Conservation (phyloP, 2,888 invertebrate species). For the Hipparchia semele region DNA sequence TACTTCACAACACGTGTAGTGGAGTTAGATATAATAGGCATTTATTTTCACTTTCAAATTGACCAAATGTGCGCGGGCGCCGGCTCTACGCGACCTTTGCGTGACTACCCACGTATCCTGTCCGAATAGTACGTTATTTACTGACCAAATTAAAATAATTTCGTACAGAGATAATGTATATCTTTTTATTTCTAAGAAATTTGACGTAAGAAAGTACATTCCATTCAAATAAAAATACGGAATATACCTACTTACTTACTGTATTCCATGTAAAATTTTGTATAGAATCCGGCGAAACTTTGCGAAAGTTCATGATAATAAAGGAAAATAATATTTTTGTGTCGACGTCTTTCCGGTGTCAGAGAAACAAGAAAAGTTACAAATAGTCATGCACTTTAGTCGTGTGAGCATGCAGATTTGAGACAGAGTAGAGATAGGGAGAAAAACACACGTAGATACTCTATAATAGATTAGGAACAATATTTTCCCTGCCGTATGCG, state of each 20-base stretch:
- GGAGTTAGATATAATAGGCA: not conserved
- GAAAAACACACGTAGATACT: not conserved
- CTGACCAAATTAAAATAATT: conserved; percentile 6
- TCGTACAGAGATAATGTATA: not conserved
- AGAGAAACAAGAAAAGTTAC: too few relatives aligned
- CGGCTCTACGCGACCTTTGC: not conserved
- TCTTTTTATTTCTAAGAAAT: not conserved
- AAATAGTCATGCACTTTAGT: too few relatives aligned
- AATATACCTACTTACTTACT: too few relatives aligned
- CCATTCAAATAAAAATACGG: too few relatives aligned
- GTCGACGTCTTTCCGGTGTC: too few relatives aligned
- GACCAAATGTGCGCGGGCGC: conserved; percentile 3
- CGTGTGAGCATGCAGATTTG: too few relatives aligned
- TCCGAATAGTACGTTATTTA: not conserved
- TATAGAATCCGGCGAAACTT: too few relatives aligned
- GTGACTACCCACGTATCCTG: not conserved
- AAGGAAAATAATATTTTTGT: too few relatives aligned
- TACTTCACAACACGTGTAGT: not conserved
- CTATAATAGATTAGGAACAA: not conserved
- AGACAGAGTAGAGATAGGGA: too few relatives aligned
- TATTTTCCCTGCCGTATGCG: not conserved
- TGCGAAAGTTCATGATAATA: too few relatives aligned
- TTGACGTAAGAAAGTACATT: not conserved
- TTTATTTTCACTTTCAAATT: conserved; percentile 6
- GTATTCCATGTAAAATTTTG: too few relatives aligned